Base-by-base conservation (phyloP, 2,888 invertebrate species). In the Harpalus rufipes region DNA sequence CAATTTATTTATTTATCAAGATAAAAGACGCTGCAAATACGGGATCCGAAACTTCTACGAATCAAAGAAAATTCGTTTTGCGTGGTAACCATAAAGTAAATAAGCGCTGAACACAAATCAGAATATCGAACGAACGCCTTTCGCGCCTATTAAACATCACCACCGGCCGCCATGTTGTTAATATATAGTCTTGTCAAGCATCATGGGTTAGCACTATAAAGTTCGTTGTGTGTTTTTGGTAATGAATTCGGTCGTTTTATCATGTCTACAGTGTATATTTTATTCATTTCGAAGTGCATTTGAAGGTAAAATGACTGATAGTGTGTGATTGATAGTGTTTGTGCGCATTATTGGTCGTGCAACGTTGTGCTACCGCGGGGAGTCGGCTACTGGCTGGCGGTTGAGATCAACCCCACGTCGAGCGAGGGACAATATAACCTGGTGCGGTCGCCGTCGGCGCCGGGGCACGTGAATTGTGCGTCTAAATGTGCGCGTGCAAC, bases 291-390 rank as follows among this genome's bases (percentile, higher is more conserved):
- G 41, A 72, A 39, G 85, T 82, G 85, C 78, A 65, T 85, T 80
- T 81, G 74, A 63, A 74, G 84, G 86, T 86, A 86, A 86, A 88
- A 87, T 88, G 86, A 86, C 86, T 87, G 88, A 87, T 87, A 87
- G 88, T 89, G 89, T 86, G 87, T 87, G 88, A 88, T 88, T 88
- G 89, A 88, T 88, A 88, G 89, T 88, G 88, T 88, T 90, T 90
- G 90, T 92, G 91, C 91, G 91, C 91, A 91, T 90, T 91, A 90
- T 89, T 90, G 89, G 89, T 90, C 89, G 89, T 90, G 90, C 91
- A 91, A 91, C 91, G 91, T 91, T 90, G 91, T 90, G 90, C 88
- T 90, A 91, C 91, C 91, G 91, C 91, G 91, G 91, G 91, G 91
- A 91, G 91, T 91, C 90, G 91, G 90, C 89, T 89, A 89, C 89